phyloP scores from a whole-genome alignment of 2,113 vertebrate genomes.

The Suncus etruscus region DNA sequence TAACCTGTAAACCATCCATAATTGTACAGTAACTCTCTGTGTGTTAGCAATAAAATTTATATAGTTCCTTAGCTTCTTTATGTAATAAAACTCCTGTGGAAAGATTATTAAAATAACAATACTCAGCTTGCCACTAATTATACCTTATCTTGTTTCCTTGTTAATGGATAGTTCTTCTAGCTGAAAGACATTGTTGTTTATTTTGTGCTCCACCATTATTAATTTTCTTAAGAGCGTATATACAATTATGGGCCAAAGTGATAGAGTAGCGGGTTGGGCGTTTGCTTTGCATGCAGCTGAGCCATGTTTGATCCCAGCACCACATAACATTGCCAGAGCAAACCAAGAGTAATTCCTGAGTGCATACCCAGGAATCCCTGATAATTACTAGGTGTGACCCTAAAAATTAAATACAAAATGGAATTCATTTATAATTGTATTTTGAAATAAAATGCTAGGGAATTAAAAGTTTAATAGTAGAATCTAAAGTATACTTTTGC shows the following conservation, averaged over 20 bases:
- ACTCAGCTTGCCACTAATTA: conserved; percentile 31
- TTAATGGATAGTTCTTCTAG: neutral
- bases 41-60: conserved; percentile 2
- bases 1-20: conserved; percentile 18
- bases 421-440: neutral
- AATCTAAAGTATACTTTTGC: neutral
- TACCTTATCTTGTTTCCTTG: conserved; percentile 44
- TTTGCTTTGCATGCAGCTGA: too few relatives aligned
- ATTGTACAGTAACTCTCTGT: conserved; percentile 35
- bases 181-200: neutral
- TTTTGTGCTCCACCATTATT: conserved; percentile 4
- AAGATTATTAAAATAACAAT: conserved; percentile 54
- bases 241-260: too few relatives aligned
- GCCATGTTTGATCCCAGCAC: too few relatives aligned
- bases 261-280: too few relatives aligned
- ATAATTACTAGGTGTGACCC: too few relatives aligned
- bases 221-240: neutral
- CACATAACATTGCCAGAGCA: too few relatives aligned
- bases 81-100: conserved; percentile 46
- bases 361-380: too few relatives aligned
- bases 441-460: neutral
- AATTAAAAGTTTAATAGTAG: neutral
- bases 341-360: too few relatives aligned
- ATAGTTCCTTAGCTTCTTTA: conserved; percentile 26
- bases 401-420: too few relatives aligned